Evolutionary conservation across 1,140 invertebrate species (phyloP).

Genomic region (Euura lappo): DNA sequence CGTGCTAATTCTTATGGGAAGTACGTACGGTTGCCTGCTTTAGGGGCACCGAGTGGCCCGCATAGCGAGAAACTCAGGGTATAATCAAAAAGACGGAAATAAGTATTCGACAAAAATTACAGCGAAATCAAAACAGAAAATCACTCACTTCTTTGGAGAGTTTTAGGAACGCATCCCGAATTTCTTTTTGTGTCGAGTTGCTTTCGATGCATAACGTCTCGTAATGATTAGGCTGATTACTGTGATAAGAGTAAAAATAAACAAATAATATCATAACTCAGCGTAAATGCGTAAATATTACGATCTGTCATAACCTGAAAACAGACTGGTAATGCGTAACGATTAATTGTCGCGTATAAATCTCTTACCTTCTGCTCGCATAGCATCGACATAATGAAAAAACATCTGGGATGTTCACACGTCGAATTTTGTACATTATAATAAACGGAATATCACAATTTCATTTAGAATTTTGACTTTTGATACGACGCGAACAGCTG

Average conservation of each 20-base stretch:
- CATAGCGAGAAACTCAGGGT: too few species aligned
- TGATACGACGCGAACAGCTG: neutral
- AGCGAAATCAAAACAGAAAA: constrained; percentile 4
- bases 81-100: too few species aligned
- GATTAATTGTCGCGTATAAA: neutral
- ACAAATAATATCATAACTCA: constrained; percentile 14
- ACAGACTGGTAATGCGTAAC: neutral
- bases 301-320: neutral
- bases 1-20: too few species aligned
- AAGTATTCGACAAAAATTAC: neutral
- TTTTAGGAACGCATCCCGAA: constrained; percentile 46
- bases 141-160: constrained; percentile 48
- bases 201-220: constrained; percentile 36
- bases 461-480: neutral
- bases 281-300: neutral
- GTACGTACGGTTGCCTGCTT: too few species aligned
- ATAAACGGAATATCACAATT: neutral
- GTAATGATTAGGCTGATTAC: constrained; percentile 37
- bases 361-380: constrained; percentile 34
- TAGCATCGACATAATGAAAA: constrained; percentile 24
- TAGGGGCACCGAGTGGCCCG: too few species aligned
- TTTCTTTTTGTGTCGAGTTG: constrained; percentile 44
- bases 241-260: constrained; percentile 19
- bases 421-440: constrained; percentile 25
- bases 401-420: constrained; percentile 25